These are phyloP conservation scores for human (Homo sapiens) DNA, from an alignment of 2,113 vertebrate species.

Conservation along the genomic window GRCh38 chrX:46803001-46803500, in stretches of 20 bases:
- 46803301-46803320: not conserved
- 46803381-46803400: not conserved
- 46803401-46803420: not conserved
- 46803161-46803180: not conserved
- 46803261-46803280: not conserved
- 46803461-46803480: not conserved
- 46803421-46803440: not conserved
- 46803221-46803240: not conserved
- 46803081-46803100: too few relatives aligned
- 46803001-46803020: too few relatives aligned
- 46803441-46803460: not conserved
- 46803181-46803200: not conserved
- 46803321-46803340: too few relatives aligned
- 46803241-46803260: not conserved
- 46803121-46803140: too few relatives aligned
- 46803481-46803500: not conserved
- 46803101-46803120: too few relatives aligned
- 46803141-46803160: too few relatives aligned
- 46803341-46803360: not conserved
- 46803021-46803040: too few relatives aligned
- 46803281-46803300: not conserved
- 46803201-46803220: not conserved
- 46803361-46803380: not conserved
- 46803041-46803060: too few relatives aligned
- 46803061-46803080: too few relatives aligned